phyloP scores from a whole-genome alignment of 1,140 invertebrate genomes.

The Episyrphus balteatus region DNA sequence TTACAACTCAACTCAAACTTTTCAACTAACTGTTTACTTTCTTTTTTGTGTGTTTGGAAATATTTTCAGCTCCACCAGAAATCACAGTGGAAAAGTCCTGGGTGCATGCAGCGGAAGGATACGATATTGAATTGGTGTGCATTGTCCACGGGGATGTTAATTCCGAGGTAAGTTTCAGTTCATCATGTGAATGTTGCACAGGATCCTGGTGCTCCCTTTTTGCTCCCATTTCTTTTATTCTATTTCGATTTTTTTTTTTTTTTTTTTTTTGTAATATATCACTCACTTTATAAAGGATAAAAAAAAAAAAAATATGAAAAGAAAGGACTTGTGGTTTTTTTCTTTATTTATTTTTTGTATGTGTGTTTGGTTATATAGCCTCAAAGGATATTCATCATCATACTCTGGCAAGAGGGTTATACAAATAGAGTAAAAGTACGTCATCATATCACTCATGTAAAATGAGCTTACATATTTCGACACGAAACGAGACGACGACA shows the following conservation, averaged over 20 bases:
- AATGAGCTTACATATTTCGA: too few species aligned
- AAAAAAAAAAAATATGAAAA: too few species aligned
- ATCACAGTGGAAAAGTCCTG: slow-evolving; percentile 40
- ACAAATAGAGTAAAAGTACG: too few species aligned
- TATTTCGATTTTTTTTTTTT: neutral
- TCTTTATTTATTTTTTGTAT: too few species aligned
- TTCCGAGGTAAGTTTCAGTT: slow-evolving; percentile 32
- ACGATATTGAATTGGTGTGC: slow-evolving; percentile 40
- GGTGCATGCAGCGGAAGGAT: slow-evolving; percentile 42
- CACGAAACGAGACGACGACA: too few species aligned
- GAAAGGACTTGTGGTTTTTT: too few species aligned
- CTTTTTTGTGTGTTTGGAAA: neutral
- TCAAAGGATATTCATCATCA: too few species aligned
- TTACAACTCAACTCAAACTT: too few species aligned
- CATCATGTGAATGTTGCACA: neutral
- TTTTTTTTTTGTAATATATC: neutral
- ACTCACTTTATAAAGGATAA: neutral
- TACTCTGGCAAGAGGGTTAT: too few species aligned
- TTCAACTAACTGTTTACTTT: too few species aligned
- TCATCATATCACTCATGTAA: too few species aligned
- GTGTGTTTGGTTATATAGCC: too few species aligned
- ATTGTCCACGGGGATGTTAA: slow-evolving; percentile 40
- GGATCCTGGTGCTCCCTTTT: neutral
- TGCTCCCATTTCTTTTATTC: neutral
- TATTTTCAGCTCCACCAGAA: slow-evolving; percentile 40